A percentile compares a stretch with the other conserved stretches of the same genome.
phyloP scores from a whole-genome alignment of 1,140 invertebrate species.

The Ridgeia piscesae region DNA sequence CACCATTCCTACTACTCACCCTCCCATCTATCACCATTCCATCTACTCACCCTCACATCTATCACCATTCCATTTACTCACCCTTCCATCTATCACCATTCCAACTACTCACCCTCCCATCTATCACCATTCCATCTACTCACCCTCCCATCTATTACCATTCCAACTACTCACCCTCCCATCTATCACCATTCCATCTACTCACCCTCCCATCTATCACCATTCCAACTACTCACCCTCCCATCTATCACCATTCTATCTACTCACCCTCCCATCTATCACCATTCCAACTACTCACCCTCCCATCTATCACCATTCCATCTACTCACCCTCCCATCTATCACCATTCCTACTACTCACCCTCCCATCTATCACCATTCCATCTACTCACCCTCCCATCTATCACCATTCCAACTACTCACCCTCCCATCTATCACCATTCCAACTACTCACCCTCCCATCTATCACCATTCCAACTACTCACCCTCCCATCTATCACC shows the following conservation, averaged over 20 bases:
- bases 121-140: not conserved
- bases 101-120: not conserved
- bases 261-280: not conserved
- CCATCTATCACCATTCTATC: too few relatives aligned
- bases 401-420: not conserved
- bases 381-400: not conserved
- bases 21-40: not conserved
- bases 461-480: not conserved
- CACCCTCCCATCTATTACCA: not conserved
- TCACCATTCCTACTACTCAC: not conserved
- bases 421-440: not conserved
- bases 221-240: too few relatives aligned
- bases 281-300: too few relatives aligned
- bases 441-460: not conserved
- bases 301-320: too few relatives aligned
- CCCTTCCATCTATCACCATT: too few relatives aligned
- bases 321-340: too few relatives aligned
- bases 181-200: not conserved
- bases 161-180: not conserved
- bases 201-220: not conserved
- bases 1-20: not conserved
- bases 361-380: not conserved
- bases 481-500: not conserved
- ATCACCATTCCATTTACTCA: too few relatives aligned
- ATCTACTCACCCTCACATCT: too few relatives aligned